Evolutionary conservation across 2,113 vertebrate species (phyloP).

Genomic region (Triplophysa siluroides): DNA sequence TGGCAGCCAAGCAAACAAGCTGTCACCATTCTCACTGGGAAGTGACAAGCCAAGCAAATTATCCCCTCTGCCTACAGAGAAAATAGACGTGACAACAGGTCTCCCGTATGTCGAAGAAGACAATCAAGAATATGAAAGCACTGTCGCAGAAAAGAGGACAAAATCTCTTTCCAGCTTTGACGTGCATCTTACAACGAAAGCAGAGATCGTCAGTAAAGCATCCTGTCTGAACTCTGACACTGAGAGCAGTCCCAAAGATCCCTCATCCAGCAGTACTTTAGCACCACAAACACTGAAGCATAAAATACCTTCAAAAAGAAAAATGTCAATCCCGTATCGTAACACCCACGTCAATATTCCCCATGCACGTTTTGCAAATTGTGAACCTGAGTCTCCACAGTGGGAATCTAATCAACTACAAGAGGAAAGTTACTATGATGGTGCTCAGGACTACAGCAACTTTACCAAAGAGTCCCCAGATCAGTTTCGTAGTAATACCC

Average conservation of each 20-base stretch:
- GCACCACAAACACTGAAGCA: constrained; percentile 75
- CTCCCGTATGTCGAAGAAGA: constrained; percentile 79
- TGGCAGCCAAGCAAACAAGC: constrained; percentile 74
- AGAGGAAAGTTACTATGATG: constrained; percentile 51
- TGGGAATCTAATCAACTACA: constrained; percentile 64
- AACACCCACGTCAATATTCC: constrained; percentile 84
- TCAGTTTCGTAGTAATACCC: background rate
- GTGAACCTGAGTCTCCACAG: constrained; percentile 72
- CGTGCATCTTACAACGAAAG: constrained; percentile 74
- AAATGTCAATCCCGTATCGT: constrained; percentile 80
- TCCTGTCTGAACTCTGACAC: constrained; percentile 73
- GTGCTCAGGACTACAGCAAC: constrained; percentile 53
- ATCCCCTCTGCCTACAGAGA: constrained; percentile 75
- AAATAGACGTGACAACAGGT: constrained; percentile 78
- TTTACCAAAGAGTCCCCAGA: constrained; percentile 41
- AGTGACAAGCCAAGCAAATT: constrained; percentile 80
- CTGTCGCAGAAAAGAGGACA: constrained; percentile 80
- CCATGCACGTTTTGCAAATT: constrained; percentile 82
- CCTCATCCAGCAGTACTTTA: constrained; percentile 68
- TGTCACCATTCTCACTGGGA: constrained; percentile 76
- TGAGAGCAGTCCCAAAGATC: constrained; percentile 72
- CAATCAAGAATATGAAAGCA: constrained; percentile 73
- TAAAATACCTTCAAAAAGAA: constrained; percentile 72
- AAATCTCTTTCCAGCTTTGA: constrained; percentile 71
- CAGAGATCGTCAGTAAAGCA: constrained; percentile 75